phyloP scores from a whole-genome alignment of 2,888 invertebrate genomes.

The Elysia crispata region DNA sequence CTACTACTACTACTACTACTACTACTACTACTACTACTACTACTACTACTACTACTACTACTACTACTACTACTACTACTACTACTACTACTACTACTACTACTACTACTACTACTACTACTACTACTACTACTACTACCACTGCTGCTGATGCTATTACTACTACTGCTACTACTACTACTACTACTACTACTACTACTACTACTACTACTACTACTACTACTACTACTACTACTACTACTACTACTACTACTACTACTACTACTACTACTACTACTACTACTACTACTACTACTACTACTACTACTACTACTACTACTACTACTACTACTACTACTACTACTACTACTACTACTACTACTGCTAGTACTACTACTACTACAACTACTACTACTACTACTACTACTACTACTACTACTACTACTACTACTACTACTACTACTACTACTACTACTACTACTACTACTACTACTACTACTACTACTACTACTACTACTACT shows the following conservation, averaged over 20 bases:
- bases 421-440: constrained; percentile 30
- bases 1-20: constrained; percentile 9
- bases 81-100: constrained; percentile 33
- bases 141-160: too few relatives aligned
- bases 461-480: constrained; percentile 28
- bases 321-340: constrained; percentile 17
- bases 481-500: constrained; percentile 22
- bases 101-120: constrained; percentile 36
- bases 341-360: constrained; percentile 23
- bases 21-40: constrained; percentile 9
- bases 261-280: constrained; percentile 30
- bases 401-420: constrained; percentile 18
- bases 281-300: constrained; percentile 32
- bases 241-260: constrained; percentile 32
- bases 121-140: too few relatives aligned
- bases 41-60: constrained; percentile 5
- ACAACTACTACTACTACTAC: too few relatives aligned
- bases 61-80: constrained; percentile 24
- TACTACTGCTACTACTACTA: constrained; percentile 36
- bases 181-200: constrained; percentile 42
- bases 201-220: constrained; percentile 39
- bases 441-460: constrained; percentile 30
- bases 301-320: constrained; percentile 20
- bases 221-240: constrained; percentile 37
- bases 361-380: too few relatives aligned